A percentile compares a stretch with the other conserved stretches of the same genome.
phyloP scores from a whole-genome alignment of 2,797 vertebrate species.

The Hyperoplus immaculatus region DNA sequence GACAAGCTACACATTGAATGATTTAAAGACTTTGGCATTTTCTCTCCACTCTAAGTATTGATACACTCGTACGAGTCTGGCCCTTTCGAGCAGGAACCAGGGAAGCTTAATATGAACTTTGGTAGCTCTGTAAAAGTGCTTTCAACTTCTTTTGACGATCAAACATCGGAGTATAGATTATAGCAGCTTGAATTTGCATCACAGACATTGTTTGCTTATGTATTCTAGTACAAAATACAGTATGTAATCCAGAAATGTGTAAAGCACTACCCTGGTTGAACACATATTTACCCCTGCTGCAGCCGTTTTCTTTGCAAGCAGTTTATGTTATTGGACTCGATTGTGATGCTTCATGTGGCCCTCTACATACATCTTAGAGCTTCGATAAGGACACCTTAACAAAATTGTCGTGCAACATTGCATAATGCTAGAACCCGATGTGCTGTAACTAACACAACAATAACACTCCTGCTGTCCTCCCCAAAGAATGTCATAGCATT shows the following conservation, averaged over 20 bases:
- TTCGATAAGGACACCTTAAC: conserved; percentile 48
- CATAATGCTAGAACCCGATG: conserved; percentile 7
- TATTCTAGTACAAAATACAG: background rate
- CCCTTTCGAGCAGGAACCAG: conserved; percentile 50
- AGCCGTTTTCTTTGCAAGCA: background rate
- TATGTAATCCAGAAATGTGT: background rate
- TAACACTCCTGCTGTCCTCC: conserved; percentile 5
- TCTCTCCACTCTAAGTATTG: conserved; percentile 53
- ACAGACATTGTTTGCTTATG: background rate
- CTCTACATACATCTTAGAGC: too few species aligned
- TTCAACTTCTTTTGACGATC: conserved; percentile 45
- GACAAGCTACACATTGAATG: conserved; percentile 53
- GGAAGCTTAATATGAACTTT: conserved; percentile 47
- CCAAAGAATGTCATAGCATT: conserved; percentile 44
- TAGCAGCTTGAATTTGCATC: conserved; percentile 13
- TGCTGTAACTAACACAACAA: background rate
- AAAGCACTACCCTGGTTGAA: conserved; percentile 10
- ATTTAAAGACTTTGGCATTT: conserved; percentile 63
- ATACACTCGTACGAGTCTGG: conserved; percentile 50
- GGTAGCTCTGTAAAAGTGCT: conserved; percentile 28
- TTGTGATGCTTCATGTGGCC: background rate
- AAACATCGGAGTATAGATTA: conserved; percentile 34
- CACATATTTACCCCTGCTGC: background rate
- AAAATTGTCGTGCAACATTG: conserved; percentile 9
- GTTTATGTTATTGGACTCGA: conserved; percentile 15